Base-by-base conservation (phyloP, 1,140 invertebrate species). In the Drosophila bocqueti region DNA sequence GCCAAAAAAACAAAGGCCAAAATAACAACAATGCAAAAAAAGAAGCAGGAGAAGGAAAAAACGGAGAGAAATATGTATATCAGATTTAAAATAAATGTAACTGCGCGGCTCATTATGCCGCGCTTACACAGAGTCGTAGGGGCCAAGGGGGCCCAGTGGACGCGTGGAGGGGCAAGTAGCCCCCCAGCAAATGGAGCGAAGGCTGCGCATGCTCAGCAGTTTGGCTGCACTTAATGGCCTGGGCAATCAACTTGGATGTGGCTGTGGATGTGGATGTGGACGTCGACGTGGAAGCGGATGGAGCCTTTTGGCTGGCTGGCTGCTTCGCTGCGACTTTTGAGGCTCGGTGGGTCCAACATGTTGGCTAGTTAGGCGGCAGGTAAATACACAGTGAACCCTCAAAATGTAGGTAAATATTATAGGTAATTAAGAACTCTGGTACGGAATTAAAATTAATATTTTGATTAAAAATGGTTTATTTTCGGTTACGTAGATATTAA, bases 21-120 rank as follows among this genome's bases (percentile, higher is more conserved):
- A 79, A 81, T 69, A 80, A 76, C 65, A 83, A 83, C 76, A 75
- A 80, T 68, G 77, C 77, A 80, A 50, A 54, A 78, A 78, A 71
- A 63, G 49, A 62, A 57, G 62, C 64, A 40, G 47, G 61, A 57
- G 55, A 65, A 50, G 43, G 34, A 63, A 71, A 54, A 69, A 79
- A 54, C 66, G 64, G 75, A 73, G 75, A 90, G 85, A 90, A 90
- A 90, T 91, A 90, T 90, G 85, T 90, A 90, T 90, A 90, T 90
- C 85, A 90, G 85, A 90, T 90, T 90, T 90, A 90, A 90, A 90
- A 90, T 90, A 90, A 90, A 90, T 90, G 85, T 90, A 90, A 90
- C 85, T 90, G 85, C 85, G 85, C 85, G 86, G 86, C 85, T 90
- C 85, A 90, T 90, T 90, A 90, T 90, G 85, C 85, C 82, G 85